phyloP scores from a whole-genome alignment of 2,113 vertebrate genomes.

The Pimephales promelas region DNA sequence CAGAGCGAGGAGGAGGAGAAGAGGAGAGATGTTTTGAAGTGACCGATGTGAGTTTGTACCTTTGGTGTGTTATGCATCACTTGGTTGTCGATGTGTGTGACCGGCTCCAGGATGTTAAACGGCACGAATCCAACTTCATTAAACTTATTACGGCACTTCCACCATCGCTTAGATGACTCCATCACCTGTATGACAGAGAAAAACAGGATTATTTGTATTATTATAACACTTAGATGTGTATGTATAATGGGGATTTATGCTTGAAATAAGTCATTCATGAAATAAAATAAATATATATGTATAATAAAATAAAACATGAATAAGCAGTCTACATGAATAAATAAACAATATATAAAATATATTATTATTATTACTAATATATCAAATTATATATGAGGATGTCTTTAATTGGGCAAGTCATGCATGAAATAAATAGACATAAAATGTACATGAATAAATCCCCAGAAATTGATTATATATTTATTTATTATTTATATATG shows the following conservation, averaged over 20 bases:
- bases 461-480: too few relatives aligned
- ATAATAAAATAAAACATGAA: not conserved
- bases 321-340: not conserved
- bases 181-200: slow-evolving; percentile 69
- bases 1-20: not conserved
- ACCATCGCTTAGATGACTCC: slow-evolving; percentile 83
- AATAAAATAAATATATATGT: too few relatives aligned
- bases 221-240: not conserved
- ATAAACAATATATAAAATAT: too few relatives aligned
- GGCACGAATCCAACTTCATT: slow-evolving; percentile 80
- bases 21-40: not conserved
- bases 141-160: slow-evolving; percentile 81
- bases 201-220: not conserved
- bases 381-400: too few relatives aligned
- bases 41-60: slow-evolving; percentile 51
- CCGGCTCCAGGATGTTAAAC: slow-evolving; percentile 80
- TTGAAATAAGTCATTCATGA: too few relatives aligned
- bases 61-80: slow-evolving; percentile 52
- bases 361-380: too few relatives aligned
- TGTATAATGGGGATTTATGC: not conserved
- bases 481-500: too few relatives aligned
- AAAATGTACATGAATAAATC: too few relatives aligned
- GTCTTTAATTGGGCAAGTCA: not conserved
- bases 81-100: slow-evolving; percentile 68
- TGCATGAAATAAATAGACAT: not conserved